phyloP scores from a whole-genome alignment of 2,797 vertebrate species.

The Schizothorax lantsangensis region DNA sequence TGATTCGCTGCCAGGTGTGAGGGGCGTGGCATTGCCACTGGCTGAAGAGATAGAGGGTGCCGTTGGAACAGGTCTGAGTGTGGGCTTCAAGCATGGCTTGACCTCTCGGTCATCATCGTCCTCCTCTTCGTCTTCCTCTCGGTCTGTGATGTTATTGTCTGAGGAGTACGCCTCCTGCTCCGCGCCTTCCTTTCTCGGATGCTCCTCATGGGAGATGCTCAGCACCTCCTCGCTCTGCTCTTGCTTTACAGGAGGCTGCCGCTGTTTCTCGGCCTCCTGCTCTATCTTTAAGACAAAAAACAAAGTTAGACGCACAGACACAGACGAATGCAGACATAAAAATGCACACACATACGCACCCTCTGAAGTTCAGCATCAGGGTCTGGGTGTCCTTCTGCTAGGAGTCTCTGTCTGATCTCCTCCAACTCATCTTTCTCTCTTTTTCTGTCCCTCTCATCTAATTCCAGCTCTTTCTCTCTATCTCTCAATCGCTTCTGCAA shows the following conservation, averaged over 20 bases:
- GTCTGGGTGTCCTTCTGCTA: constrained; percentile 97
- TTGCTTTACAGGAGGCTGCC: constrained; percentile 89
- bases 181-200: constrained; percentile 64
- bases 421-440: constrained; percentile 98
- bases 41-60: constrained; percentile 94
- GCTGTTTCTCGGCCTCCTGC: constrained; percentile 92
- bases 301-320: not conserved
- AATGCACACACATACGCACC: constrained; percentile 73
- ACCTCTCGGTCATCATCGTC: constrained; percentile 83
- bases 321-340: constrained; percentile 5
- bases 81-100: constrained; percentile 94
- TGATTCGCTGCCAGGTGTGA: constrained; percentile 93
- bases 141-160: constrained; percentile 78
- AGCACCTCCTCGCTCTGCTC: constrained; percentile 89
- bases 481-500: constrained; percentile 97
- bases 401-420: constrained; percentile 95
- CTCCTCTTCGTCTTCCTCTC: constrained; percentile 66
- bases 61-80: constrained; percentile 92
- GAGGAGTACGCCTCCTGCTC: constrained; percentile 63
- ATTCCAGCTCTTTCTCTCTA: constrained; percentile 97
- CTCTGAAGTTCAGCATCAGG: constrained; percentile 97
- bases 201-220: constrained; percentile 85
- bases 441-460: constrained; percentile 96
- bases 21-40: constrained; percentile 91
- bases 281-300: constrained; percentile 86